Base-by-base conservation (phyloP, 1,140 invertebrate species). In the Macrobrachium rosenbergii region DNA sequence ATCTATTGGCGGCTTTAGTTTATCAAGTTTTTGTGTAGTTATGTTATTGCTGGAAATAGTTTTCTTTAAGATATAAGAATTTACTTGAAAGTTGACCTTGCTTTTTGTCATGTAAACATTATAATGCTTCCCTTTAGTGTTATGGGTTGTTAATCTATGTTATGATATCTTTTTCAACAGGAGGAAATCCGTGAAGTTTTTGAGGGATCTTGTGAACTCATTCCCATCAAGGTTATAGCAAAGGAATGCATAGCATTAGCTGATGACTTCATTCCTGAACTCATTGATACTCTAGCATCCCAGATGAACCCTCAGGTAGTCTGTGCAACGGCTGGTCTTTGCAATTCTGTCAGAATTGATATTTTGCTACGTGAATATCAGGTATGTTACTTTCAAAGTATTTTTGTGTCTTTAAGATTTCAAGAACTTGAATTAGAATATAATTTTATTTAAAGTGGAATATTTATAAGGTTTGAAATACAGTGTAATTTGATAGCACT, bases 181-280 rank as follows among this genome's bases (percentile, higher is more conserved):
- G 94, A 96, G 91, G 96, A 98, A 91, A 92, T 98, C 10, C 96
- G 95, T 90, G 93, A 95, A 92, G 97, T 98, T 0, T 97, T 98
- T 91, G 96, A 97, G 92, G 96, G 96, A 16, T 96, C 96, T 10
- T 98, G 97, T 92, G 94, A 95, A 88, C 92, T 98, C 84, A 95
- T 98, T 84, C 95, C 95, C 0, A 91, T 98, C 19, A 96, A 97
- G 91, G 84, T 94, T 23, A 93, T 98, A 19, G 92, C 94, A 0
- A 94, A 95, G 76, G 96, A 97, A 92, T 98, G 97, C 91, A 94
- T 94, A 58, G 94, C 94, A 90, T 87, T 98, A 52, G 95, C 95
- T 0, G 96, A 98, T 92, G 94, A 97, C 88, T 98, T 97, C 91
- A 95, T 97, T 83, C 96, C 96, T 0, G 96, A 98, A 91, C 91